Percentiles rank a stretch among this genome's conserved stretches.
These are phyloP conservation scores for Isaurus tuberculatus DNA, from an alignment of 92 coral and sea anemone genomes.

Conservation along the genomic window DNA sequence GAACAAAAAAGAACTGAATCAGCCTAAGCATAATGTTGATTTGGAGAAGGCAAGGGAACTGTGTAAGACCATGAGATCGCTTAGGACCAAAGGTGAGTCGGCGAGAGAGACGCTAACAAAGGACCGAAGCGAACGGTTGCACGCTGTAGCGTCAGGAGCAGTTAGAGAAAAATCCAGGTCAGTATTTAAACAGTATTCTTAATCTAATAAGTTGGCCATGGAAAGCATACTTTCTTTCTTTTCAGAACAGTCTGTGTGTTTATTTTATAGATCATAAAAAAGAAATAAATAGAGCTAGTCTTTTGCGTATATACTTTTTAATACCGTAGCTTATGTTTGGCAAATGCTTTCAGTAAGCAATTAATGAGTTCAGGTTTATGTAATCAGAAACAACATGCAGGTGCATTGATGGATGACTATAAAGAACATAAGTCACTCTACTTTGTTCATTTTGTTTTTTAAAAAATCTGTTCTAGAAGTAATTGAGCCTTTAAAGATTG, in stretches of 20 bases:
- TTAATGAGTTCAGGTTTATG: no score
- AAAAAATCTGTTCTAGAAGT: no score
- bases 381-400: no score
- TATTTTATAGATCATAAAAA: no score
- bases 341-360: no score
- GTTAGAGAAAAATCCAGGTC: constrained; percentile 26
- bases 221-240: background rate
- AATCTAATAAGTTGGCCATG: background rate
- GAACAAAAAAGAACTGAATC: background rate
- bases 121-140: constrained; percentile 65
- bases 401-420: no score
- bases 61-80: constrained; percentile 77
- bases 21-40: constrained; percentile 67
- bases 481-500: no score
- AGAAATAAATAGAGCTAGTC: no score
- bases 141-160: constrained; percentile 64
- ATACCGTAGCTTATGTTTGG: no score
- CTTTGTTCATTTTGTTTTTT: no score
- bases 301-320: background rate
- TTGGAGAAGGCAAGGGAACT: constrained; percentile 82
- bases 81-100: constrained; percentile 70
- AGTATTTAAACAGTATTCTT: background rate
- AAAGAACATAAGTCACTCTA: no score
- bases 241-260: background rate
- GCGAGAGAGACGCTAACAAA: constrained; percentile 48